Percentiles rank a stretch among this genome's conserved stretches.
Conservation (phyloP, 2,888 invertebrate genomes). For the Conus canariensis region DNA sequence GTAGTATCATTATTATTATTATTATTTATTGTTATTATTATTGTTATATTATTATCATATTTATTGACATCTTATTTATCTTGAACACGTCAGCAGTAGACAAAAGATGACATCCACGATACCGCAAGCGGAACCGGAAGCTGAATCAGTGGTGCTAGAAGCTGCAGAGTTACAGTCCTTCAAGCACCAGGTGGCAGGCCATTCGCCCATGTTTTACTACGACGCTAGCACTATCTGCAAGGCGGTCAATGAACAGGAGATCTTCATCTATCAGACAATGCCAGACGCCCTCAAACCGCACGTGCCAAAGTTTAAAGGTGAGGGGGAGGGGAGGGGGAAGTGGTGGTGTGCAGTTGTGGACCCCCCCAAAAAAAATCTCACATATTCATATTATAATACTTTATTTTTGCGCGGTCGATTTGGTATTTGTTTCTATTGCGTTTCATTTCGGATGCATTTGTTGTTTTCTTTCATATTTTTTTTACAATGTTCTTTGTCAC, state of each 20-base stretch:
- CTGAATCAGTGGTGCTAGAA: neutral
- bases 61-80: neutral
- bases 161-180: slow-evolving; percentile 79
- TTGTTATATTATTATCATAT: no score
- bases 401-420: no score
- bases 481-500: no score
- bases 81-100: neutral
- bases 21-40: neutral
- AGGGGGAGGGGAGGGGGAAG: neutral
- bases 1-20: no score
- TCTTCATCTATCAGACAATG: slow-evolving; percentile 97
- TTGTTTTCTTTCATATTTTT: no score
- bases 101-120: neutral
- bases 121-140: neutral
- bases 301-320: slow-evolving; percentile 97
- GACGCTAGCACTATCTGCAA: slow-evolving; percentile 92
- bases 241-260: slow-evolving; percentile 93
- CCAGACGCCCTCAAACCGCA: slow-evolving; percentile 93
- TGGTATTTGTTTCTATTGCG: no score
- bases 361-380: no score
- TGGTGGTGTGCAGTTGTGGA: no score
- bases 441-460: no score
- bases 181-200: slow-evolving; percentile 91
- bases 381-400: no score
- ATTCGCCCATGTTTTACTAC: slow-evolving; percentile 92